Evolutionary conservation across 2,113 vertebrate species (phyloP).

Genomic region (Nanorana parkeri): DNA sequence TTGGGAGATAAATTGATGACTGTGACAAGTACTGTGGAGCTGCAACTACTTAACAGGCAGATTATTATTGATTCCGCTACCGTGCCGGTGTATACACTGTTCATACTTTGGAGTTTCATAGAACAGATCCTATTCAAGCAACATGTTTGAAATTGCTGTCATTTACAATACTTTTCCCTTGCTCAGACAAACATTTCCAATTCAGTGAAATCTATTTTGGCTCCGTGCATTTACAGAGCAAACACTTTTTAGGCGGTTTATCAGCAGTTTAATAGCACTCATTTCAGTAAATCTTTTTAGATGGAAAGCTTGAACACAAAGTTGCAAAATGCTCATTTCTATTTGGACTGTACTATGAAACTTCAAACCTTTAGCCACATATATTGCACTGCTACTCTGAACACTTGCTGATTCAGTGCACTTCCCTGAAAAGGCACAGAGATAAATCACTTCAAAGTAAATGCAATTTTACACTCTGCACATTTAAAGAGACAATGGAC

Average conservation of each 20-base stretch:
- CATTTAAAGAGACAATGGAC: constrained; percentile 28
- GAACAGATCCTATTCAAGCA: not conserved
- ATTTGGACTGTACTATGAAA: not conserved
- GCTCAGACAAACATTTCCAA: not conserved
- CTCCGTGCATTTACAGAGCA: not conserved
- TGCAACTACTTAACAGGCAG: too few species aligned
- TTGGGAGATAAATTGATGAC: too few species aligned
- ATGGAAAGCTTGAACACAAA: not conserved
- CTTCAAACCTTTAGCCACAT: not conserved
- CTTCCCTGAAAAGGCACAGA: constrained; percentile 17
- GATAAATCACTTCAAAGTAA: not conserved
- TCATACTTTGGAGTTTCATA: too few species aligned
- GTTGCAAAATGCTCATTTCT: not conserved
- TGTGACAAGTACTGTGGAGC: too few species aligned
- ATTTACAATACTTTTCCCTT: not conserved
- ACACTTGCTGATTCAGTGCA: constrained; percentile 40
- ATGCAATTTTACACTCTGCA: not conserved
- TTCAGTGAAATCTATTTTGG: not conserved
- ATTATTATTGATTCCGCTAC: too few species aligned
- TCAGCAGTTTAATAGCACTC: constrained; percentile 15
- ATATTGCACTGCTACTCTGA: constrained; percentile 46
- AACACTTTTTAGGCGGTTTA: not conserved
- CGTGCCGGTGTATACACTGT: too few species aligned
- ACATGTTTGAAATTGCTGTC: not conserved
- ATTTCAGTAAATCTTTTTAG: constrained; percentile 4